Base-by-base conservation (phyloP, 2,888 invertebrate genomes). In the Dichetophora obliterata region DNA sequence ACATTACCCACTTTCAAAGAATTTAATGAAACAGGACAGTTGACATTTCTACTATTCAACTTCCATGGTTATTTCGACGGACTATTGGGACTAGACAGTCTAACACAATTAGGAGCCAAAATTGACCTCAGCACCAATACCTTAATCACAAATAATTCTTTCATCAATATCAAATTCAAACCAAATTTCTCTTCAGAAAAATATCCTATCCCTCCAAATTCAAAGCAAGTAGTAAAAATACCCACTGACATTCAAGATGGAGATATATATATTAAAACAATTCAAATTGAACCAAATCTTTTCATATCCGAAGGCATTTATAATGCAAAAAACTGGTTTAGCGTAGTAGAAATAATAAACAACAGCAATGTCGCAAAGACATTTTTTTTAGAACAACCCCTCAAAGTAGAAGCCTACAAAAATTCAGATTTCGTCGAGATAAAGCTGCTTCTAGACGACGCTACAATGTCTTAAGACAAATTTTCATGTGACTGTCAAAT, bases 1-100 rank as follows among this genome's bases (percentile, higher is more conserved):
- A 73, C 48, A 22, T 27, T 78, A n/a, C 65, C 66, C 31, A 59
- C 50, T 19, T 76, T 76, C 50, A 11, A 65, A 24, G 76, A 77
- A 74, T 78, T 78, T 61, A 75, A 75, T n/a, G 66, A 73, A 65
- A 48, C 48, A 1, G 71, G 74, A 48, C 19, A 50, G 31, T 43
- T 75, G 3, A 54, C 24, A 66, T 75, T 79, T 52, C 52, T 79
- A 68, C 5, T 79, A 37, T 79, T 79, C 54, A 76, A 76, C 52
- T 81, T 80, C 65, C 80, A 81, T 48, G 66, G 61, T n/a, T 77
- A 77, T 54, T 79, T 81, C 65, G 81, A 81, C 73, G 78, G 78
- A 11, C 50, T 81, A 57, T 27, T 81, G 19, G 80, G 78, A 19
- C 24, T 81, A 61, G 77, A 79, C 48, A 50, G 37, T 37, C 66